Evolutionary conservation across 2,113 vertebrate genomes (phyloP).

Genomic region (Anser cygnoides): DNA sequence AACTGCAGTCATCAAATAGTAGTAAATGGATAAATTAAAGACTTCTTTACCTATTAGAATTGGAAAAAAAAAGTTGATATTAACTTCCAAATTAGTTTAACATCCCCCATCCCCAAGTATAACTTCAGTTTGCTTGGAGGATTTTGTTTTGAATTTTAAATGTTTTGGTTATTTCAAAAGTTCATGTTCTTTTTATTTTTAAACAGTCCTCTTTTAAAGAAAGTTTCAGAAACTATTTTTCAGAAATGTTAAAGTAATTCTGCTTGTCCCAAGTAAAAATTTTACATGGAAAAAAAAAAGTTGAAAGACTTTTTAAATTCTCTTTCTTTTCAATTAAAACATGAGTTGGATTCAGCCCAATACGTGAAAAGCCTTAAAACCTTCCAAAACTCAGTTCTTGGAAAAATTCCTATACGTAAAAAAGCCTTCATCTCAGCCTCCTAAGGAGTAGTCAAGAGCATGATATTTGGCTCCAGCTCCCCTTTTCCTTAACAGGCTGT

Average conservation of each 20-base stretch:
- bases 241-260: not conserved
- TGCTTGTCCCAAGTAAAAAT: not conserved
- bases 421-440: not conserved
- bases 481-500: not conserved
- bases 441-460: not conserved
- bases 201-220: not conserved
- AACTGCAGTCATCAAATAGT: not conserved
- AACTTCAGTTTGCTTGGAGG: not conserved
- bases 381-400: not conserved
- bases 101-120: not conserved
- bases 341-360: not conserved
- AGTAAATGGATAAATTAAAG: not conserved
- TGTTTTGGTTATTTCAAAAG: not conserved
- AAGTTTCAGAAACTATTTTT: not conserved
- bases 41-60: not conserved
- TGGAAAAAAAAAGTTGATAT: not conserved
- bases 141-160: not conserved
- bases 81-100: not conserved
- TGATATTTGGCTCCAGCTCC: not conserved
- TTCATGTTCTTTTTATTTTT: not conserved
- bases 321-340: conserved; percentile 8
- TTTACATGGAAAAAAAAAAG: not conserved
- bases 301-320: not conserved
- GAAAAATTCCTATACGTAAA: not conserved
- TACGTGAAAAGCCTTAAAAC: not conserved